phyloP scores from a whole-genome alignment of 2,113 vertebrate species.

The Cisticola juncidis region DNA sequence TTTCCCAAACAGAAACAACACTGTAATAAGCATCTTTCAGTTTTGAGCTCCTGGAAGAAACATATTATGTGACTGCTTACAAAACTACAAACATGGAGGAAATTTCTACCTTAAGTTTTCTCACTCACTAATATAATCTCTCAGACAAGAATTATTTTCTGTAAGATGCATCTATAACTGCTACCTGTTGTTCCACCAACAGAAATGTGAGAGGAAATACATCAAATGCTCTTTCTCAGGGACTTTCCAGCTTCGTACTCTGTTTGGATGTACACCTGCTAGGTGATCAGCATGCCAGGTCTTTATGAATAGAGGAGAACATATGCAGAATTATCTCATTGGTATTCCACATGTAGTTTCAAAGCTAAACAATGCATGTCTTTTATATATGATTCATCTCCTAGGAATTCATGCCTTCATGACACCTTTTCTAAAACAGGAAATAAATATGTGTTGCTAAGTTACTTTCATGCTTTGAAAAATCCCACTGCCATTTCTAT shows the following conservation, averaged over 20 bases:
- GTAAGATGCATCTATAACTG: not conserved
- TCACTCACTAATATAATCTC: not conserved
- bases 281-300: not conserved
- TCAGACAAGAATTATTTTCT: not conserved
- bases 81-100: not conserved
- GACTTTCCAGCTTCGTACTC: not conserved
- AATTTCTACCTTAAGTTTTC: not conserved
- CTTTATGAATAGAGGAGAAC: not conserved
- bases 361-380: not conserved
- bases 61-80: not conserved
- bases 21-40: not conserved
- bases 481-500: slow-evolving; percentile 1
- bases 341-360: not conserved
- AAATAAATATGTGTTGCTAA: slow-evolving; percentile 64
- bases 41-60: not conserved
- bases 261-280: not conserved
- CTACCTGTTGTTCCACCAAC: not conserved
- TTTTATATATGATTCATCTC: slow-evolving; percentile 44
- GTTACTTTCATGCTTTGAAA: slow-evolving; percentile 28
- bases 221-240: not conserved
- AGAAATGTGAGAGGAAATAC: not conserved
- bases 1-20: not conserved
- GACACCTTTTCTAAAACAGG: slow-evolving; percentile 53
- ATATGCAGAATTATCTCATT: not conserved
- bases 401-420: slow-evolving; percentile 46